Percentiles rank a stretch among this genome's conserved stretches.
Conservation (phyloP, 2,797 vertebrate genomes). For the Oreochromis grahami region DNA sequence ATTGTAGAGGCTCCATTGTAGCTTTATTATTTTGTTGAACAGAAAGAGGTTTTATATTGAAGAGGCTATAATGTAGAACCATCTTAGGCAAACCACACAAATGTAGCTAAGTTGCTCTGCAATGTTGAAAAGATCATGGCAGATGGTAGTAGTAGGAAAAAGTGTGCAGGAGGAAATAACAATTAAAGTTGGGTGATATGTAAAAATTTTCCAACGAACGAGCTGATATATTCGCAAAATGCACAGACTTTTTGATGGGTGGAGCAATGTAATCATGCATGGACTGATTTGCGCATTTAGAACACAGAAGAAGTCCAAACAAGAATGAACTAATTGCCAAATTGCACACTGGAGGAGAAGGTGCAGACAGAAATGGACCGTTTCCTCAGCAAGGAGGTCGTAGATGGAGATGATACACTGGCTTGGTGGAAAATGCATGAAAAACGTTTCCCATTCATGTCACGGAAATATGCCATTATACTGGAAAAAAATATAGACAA, state of each 20-base stretch:
- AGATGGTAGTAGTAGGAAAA: background rate
- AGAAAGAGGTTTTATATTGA: background rate
- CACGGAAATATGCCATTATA: background rate
- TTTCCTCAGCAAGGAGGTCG: rapidly evolving
- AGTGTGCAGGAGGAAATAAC: background rate
- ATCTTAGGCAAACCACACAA: too few relatives aligned
- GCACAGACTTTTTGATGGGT: background rate
- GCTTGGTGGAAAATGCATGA: background rate
- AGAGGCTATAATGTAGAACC: background rate
- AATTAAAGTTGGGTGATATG: background rate
- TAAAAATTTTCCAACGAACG: background rate
- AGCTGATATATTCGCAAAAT: background rate
- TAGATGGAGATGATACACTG: background rate
- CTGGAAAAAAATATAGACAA: too few relatives aligned
- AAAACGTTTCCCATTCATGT: rapidly evolving
- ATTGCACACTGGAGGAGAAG: background rate
- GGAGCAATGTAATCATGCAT: background rate
- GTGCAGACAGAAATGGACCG: background rate
- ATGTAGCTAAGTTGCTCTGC: background rate
- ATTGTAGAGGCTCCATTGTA: background rate
- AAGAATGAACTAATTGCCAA: background rate
- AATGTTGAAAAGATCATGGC: background rate
- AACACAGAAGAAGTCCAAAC: background rate
- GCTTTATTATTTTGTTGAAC: background rate
- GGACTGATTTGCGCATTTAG: background rate